Evolutionary conservation across 2,113 vertebrate genomes (phyloP), one percentile per base, ranked within the genome.

Genomic region (Rhineura floridana): DNA sequence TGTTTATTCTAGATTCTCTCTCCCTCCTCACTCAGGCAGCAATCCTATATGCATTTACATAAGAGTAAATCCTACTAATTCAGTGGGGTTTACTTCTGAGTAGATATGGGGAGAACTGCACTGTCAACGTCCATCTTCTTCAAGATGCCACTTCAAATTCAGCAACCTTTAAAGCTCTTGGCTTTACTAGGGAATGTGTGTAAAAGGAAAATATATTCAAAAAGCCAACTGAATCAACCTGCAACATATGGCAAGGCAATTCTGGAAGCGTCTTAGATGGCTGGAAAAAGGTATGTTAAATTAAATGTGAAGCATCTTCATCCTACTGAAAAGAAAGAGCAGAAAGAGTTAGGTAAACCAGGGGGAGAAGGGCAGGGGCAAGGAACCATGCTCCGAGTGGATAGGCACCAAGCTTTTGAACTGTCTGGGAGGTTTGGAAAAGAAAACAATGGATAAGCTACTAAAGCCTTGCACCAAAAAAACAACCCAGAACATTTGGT

Each of bases 391-490:
- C n/a, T 77, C 72, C 62, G 33, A 88, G 36, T 83, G 46, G 72
- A 8, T 5, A 72, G n/a, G 3, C 36, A 10, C 46, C 44, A 65
- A 48, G n/a, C 81, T 83, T 88, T 83, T 88, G 87, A 88, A 83
- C 81, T 42, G 70, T 28, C 70, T 88, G 87, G 80, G 87, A 83
- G 87, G 87, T 36, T 83, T 67, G 81, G 87, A 77, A 88, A 88
- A 76, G 28, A 88, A 77, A 88, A 65, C 59, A 83, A 67, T 33
- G 83, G 72, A 83, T 83, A 88, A 83, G 72, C 87, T 52, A 67
- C 67, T 88, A 77, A 65, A 88, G 70, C 55, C 72, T 62, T 77
- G 72, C 7, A 52, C 23, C 77, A 65, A 83, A 85, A n/a, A 78
- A 52, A n/a, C 44, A 88, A 67, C 55, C 21, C 33, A 76, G 39